phyloP scores from a whole-genome alignment of 2,888 invertebrate species.

The Scaptomyza flava region DNA sequence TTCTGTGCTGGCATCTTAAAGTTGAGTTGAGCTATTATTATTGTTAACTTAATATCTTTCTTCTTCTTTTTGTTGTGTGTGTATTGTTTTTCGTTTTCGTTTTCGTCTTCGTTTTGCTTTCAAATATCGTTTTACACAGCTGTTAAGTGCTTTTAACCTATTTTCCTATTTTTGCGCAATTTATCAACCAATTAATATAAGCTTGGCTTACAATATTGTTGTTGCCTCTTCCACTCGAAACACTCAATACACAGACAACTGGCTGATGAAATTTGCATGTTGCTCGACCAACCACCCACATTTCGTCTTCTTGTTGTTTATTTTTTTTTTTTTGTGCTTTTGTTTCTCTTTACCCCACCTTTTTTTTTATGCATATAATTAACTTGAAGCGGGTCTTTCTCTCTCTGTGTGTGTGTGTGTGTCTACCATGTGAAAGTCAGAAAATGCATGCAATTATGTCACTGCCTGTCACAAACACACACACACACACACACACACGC shows the following conservation, averaged over 20 bases:
- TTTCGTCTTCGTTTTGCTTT: background rate
- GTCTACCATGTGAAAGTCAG: constrained; percentile 29
- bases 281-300: constrained; percentile 23
- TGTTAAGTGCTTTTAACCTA: constrained; percentile 74
- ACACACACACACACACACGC: background rate
- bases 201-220: constrained; percentile 56
- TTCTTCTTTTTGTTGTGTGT: background rate
- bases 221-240: constrained; percentile 47
- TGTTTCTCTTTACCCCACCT: background rate
- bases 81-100: background rate
- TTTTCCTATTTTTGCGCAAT: constrained; percentile 68
- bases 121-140: constrained; percentile 27
- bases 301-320: constrained; percentile 31
- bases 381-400: constrained; percentile 70
- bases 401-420: constrained; percentile 2
- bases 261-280: constrained; percentile 74
- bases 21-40: no score
- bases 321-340: constrained; percentile 16
- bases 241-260: constrained; percentile 32
- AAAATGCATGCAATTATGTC: constrained; percentile 62
- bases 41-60: background rate
- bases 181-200: constrained; percentile 77
- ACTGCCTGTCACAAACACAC: constrained; percentile 17
- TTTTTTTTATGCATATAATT: constrained; percentile 69
- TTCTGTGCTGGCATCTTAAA: no score